Evolutionary conservation across 2,888 invertebrate genomes (phyloP).

Genomic region (Epistrophella euchroma): DNA sequence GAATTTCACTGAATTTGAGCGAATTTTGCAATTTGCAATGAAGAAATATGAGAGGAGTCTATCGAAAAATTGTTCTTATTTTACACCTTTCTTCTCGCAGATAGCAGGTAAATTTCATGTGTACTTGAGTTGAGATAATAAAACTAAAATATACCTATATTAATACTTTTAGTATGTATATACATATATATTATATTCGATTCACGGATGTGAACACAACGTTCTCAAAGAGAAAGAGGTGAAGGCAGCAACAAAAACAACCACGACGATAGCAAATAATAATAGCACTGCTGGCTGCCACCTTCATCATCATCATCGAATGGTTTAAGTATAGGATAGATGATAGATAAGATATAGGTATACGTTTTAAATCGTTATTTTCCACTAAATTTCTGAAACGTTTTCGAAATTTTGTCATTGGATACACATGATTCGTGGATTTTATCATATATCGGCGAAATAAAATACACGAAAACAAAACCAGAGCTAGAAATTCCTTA

Average conservation of each 20-base stretch:
- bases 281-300: constrained; percentile 39
- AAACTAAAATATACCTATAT: constrained; percentile 14
- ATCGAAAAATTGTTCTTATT: constrained; percentile 52
- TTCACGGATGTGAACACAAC: constrained; percentile 67
- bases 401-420: constrained; percentile 33
- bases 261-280: constrained; percentile 33
- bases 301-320: constrained; percentile 23
- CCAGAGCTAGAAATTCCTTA: constrained; percentile 38
- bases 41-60: not conserved
- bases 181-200: constrained; percentile 51
- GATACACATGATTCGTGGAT: constrained; percentile 50
- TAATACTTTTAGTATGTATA: not conserved
- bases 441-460: constrained; percentile 9
- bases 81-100: constrained; percentile 50
- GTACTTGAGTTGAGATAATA: constrained; percentile 60
- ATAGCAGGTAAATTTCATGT: constrained; percentile 30
- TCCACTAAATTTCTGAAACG: constrained; percentile 6
- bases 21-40: not conserved
- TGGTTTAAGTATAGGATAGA: constrained; percentile 10
- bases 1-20: not conserved
- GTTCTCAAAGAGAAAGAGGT: constrained; percentile 53
- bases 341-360: constrained; percentile 12
- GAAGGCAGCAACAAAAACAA: constrained; percentile 14
- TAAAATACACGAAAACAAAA: constrained; percentile 34
- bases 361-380: constrained; percentile 19